These are phyloP conservation scores for Macropodus opercularis DNA, from an alignment of 2,797 vertebrate species.

Conservation along the genomic window DNA sequence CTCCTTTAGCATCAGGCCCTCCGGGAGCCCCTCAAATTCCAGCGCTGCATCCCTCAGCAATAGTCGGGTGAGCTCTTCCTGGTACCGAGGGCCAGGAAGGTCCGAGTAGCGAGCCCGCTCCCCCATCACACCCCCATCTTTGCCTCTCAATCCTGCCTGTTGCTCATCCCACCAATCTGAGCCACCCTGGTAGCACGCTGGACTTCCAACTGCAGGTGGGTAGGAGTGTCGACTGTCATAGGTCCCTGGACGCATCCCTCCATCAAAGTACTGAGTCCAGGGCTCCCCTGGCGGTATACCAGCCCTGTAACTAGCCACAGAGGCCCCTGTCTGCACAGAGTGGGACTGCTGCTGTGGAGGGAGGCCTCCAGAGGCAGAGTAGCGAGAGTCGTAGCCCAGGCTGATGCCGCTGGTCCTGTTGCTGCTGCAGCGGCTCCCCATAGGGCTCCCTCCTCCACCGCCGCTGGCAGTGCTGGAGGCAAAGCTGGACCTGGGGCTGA, in stretches of 20 bases:
- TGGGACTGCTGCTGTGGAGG: constrained; percentile 75
- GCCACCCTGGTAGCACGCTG: constrained; percentile 72
- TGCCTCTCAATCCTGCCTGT: constrained; percentile 51
- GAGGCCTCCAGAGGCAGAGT: constrained; percentile 72
- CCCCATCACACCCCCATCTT: constrained; percentile 69
- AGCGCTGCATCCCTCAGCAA: constrained; percentile 77
- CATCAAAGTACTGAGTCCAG: constrained; percentile 81
- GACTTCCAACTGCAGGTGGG: constrained; percentile 85
- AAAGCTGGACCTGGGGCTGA: constrained; percentile 88
- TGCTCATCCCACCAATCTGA: constrained; percentile 83
- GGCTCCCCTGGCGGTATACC: constrained; percentile 73
- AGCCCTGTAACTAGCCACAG: constrained; percentile 56
- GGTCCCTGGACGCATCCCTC: constrained; percentile 56
- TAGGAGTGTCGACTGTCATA: constrained; percentile 88
- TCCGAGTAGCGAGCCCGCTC: constrained; percentile 80
- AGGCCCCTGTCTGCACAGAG: constrained; percentile 62
- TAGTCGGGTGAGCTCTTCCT: constrained; percentile 82
- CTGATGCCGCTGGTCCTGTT: constrained; percentile 92
- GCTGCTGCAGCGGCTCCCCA: constrained; percentile 87
- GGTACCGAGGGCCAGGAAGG: constrained; percentile 81
- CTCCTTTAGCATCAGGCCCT: constrained; percentile 80
- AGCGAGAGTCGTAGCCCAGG: constrained; percentile 87
- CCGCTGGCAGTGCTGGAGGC: constrained; percentile 89
- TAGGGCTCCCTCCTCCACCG: constrained; percentile 82
- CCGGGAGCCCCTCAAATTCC: constrained; percentile 76